These are phyloP conservation scores for Ornithoptera priamus DNA, from an alignment of 2,888 invertebrate genomes.

Conservation along the genomic window DNA sequence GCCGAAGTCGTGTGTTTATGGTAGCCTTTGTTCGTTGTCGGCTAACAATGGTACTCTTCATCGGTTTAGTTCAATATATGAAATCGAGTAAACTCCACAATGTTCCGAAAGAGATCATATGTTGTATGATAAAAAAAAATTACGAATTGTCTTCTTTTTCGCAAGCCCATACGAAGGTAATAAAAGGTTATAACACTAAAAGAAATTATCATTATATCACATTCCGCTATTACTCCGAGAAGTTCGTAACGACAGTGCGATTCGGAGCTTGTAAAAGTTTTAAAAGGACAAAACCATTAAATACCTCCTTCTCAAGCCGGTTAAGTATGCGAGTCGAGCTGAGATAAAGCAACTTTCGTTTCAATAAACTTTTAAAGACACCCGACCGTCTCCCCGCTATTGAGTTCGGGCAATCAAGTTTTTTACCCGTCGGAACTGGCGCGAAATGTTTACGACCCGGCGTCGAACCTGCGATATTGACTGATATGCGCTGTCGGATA, in stretches of 20 bases:
- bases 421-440: constrained; percentile 14
- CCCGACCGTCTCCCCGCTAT: background rate
- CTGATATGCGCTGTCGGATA: background rate
- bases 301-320: constrained; percentile 4
- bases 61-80: no score
- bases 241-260: constrained; percentile 17
- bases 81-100: no score
- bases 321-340: constrained; percentile 8
- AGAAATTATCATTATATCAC: constrained; percentile 5
- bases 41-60: no score
- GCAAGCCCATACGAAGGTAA: no score
- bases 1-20: background rate
- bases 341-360: constrained; percentile 25
- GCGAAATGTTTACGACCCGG: constrained; percentile 11
- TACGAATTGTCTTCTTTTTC: no score
- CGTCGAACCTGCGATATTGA: constrained; percentile 3
- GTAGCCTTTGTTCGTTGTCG: no score
- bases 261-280: constrained; percentile 3
- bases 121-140: no score
- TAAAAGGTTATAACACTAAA: constrained; percentile 7
- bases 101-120: no score
- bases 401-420: constrained; percentile 9
- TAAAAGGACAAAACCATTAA: constrained; percentile 13
- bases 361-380: constrained; percentile 20
- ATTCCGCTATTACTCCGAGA: constrained; percentile 6